Base-by-base conservation (phyloP, 2,888 invertebrate species). In the Pyralis farinalis region DNA sequence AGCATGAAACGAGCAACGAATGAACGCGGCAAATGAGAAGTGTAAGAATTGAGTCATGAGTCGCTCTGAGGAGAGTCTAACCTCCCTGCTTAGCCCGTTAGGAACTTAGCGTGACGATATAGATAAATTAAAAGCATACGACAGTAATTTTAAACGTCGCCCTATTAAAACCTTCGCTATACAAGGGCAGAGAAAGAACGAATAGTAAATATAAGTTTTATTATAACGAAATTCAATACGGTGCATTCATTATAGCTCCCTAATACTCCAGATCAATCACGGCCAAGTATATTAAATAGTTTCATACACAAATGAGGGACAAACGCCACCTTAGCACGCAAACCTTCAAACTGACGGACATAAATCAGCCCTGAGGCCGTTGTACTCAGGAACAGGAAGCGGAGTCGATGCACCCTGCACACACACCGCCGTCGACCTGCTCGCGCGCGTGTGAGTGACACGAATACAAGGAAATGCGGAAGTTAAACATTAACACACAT, bases 321-420 rank as follows among this genome's bases (percentile, higher is more conserved):
- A 62, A 79, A 81, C 73, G 75, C 80, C 74, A 80, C 68, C 69
- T 71, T 66, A 73, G 56, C 86, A 86, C 83, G 86, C 86, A 69
- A 82, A 69, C 80, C 79, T 77, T 73, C 73, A 65, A 69, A 65
- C 71, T 62, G 53, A 59, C 64, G 69, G 57, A 65, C 79, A 76
- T 84, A 86, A 85, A 86, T 86, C 86, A 83, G 63, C 54, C 71
- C 71, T 53, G 76, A 59, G 85, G 86, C 80, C 86, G 76, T 82
- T 83, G 81, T 82, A 83, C 87, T 76, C 80, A 63, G 72, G 68
- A 74, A 70, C 75, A 73, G 86, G 86, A 84, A 86, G 71, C 77
- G 51, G 60, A 83, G 87, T 85, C 86, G 82, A 80, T 88, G 87
- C 87, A 88, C 87, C 84, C 81, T 61, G 71, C 77, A 39, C 75